Conservation (phyloP, 2,888 invertebrate genomes). For the Choristoneura rosaceana region DNA sequence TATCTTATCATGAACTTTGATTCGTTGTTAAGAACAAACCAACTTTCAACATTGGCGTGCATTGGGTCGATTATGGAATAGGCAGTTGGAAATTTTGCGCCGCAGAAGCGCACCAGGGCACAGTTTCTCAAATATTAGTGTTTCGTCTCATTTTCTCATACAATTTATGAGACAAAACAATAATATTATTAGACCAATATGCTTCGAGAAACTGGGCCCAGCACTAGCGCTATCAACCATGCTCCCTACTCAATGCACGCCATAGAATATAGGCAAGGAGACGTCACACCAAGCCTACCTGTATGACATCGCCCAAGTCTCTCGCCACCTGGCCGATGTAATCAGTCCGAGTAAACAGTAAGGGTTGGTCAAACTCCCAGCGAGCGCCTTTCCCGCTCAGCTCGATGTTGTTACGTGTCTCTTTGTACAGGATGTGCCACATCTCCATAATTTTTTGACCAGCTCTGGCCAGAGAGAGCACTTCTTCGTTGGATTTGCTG, state of each 20-base stretch:
- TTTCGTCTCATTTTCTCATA: no score
- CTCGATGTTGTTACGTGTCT: slow-evolving; percentile 94
- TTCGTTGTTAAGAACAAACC: no score
- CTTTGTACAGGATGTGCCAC: slow-evolving; percentile 91
- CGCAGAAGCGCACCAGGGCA: no score
- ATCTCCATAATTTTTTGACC: slow-evolving; percentile 89
- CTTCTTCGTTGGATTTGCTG: slow-evolving; percentile 82
- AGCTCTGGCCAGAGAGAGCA: slow-evolving; percentile 82
- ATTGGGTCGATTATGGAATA: no score
- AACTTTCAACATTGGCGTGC: no score
- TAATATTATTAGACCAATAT: no score
- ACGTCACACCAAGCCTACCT: slow-evolving; percentile 50
- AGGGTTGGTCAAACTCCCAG: slow-evolving; percentile 96
- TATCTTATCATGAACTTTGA: no score
- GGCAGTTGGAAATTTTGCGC: no score
- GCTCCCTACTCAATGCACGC: neutral
- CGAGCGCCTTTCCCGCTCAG: slow-evolving; percentile 93
- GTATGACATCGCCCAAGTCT: slow-evolving; percentile 92
- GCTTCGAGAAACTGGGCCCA: no score
- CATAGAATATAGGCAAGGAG: neutral
- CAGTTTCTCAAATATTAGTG: no score
- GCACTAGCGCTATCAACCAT: no score
- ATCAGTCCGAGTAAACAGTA: slow-evolving; percentile 93
- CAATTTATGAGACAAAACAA: no score
- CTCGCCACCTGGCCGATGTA: slow-evolving; percentile 93